Percentiles rank a stretch among this genome's conserved stretches.
Evolutionary conservation across 2,888 invertebrate genomes (phyloP).

Genomic region (Venustoraphidia nigricollis): DNA sequence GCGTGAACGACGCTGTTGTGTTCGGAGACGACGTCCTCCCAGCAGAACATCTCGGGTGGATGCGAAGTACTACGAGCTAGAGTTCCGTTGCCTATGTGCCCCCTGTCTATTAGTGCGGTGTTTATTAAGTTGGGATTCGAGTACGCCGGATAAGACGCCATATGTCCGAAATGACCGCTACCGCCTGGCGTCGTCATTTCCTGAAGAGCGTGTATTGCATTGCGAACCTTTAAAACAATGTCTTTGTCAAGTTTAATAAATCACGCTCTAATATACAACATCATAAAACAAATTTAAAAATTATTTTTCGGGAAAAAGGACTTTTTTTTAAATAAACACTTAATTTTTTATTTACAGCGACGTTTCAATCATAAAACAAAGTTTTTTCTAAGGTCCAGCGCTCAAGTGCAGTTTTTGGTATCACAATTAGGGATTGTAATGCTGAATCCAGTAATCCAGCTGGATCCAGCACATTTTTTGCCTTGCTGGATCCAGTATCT

Average conservation of each 20-base stretch:
- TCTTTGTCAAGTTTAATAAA: background rate
- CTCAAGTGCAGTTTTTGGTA: too few species aligned
- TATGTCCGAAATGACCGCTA: constrained; percentile 22
- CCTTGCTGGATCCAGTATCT: too few species aligned
- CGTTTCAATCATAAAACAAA: too few species aligned
- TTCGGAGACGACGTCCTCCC: constrained; percentile 33
- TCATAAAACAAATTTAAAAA: too few species aligned
- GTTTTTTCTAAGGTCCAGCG: too few species aligned
- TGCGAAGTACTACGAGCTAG: constrained; percentile 69
- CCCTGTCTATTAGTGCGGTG: constrained; percentile 30
- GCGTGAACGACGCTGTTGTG: constrained; percentile 21
- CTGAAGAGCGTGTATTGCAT: constrained; percentile 71
- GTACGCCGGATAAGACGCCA: constrained; percentile 50
- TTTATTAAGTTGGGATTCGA: constrained; percentile 64
- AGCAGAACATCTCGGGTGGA: constrained; percentile 71
- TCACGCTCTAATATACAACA: too few species aligned
- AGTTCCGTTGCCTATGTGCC: constrained; percentile 27
- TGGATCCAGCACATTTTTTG: too few species aligned
- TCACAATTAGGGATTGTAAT: too few species aligned
- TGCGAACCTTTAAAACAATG: constrained; percentile 42
- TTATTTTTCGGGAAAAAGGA: too few species aligned
- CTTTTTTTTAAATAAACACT: too few species aligned
- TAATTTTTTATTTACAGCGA: too few species aligned
- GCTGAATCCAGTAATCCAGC: too few species aligned
- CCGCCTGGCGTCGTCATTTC: constrained; percentile 54